Percentiles rank a stretch among this genome's conserved stretches.
phyloP scores from a whole-genome alignment of 1,140 invertebrate species.

The Bombus haemorrhoidalis region DNA sequence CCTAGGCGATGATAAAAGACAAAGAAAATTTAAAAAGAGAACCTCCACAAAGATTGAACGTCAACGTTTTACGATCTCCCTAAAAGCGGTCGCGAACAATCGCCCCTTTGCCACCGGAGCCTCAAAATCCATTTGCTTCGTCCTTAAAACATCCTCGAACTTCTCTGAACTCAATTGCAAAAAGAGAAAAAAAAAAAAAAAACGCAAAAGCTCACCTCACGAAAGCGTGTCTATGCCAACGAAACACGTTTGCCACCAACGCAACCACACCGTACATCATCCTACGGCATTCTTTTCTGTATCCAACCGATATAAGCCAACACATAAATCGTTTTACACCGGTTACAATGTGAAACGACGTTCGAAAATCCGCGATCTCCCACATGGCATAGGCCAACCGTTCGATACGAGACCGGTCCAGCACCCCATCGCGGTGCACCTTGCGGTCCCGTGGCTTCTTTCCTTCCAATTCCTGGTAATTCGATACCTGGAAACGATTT shows the following conservation, averaged over 20 bases:
- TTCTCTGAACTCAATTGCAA: not conserved
- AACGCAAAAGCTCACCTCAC: not conserved
- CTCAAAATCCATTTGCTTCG: not conserved
- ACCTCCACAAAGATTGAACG: no score
- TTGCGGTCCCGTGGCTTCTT: conserved; percentile 55
- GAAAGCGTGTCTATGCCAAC: not conserved
- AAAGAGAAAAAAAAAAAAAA: no score
- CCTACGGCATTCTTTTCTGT: not conserved
- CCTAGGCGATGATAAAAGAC: no score
- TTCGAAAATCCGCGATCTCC: not conserved
- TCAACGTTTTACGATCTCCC: not conserved
- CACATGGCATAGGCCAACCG: not conserved
- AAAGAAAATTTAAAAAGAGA: no score
- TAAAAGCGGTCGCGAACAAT: not conserved
- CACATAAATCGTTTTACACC: not conserved
- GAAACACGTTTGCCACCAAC: not conserved
- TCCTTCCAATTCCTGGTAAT: conserved; percentile 72
- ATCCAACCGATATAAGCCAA: not conserved
- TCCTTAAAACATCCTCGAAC: not conserved
- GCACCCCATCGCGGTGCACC: conserved; percentile 43
- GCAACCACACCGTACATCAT: not conserved
- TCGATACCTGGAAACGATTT: conserved; percentile 76
- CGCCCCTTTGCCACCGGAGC: not conserved
- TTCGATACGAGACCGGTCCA: conserved; percentile 22
- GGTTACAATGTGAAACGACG: not conserved